phyloP scores from a whole-genome alignment of 2,113 vertebrate genomes.

The Agelaius tricolor region DNA sequence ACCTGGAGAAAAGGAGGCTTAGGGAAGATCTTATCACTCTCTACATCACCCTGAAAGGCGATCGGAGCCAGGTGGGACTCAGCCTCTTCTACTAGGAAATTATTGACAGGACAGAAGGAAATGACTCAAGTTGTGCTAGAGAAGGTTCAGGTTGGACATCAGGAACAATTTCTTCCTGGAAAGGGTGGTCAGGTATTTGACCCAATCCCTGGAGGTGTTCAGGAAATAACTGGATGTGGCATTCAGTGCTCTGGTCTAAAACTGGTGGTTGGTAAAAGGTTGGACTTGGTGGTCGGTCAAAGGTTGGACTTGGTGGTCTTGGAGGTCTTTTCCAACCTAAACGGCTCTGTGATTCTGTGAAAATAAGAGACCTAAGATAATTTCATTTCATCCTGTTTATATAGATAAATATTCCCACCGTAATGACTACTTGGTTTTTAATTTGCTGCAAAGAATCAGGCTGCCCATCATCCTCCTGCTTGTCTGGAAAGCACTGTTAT shows the following conservation, averaged over 20 bases:
- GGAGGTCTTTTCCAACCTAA: background rate
- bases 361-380: background rate
- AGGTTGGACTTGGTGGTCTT: accelerated
- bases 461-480: background rate
- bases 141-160: background rate
- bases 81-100: background rate
- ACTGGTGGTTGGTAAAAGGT: background rate
- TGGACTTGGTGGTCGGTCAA: accelerated
- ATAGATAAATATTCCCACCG: background rate
- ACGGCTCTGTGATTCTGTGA: background rate
- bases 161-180: background rate
- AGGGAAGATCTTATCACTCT: too few species aligned
- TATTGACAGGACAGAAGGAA: background rate
- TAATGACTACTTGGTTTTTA: background rate
- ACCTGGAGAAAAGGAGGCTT: background rate
- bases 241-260: background rate
- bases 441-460: background rate
- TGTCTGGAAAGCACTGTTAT: background rate
- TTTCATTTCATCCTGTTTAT: background rate
- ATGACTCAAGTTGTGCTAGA: background rate
- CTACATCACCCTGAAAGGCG: accelerated
- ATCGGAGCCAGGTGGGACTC: accelerated
- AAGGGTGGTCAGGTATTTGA: background rate
- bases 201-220: background rate
- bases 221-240: background rate